Conservation (phyloP, 2,888 invertebrate genomes). For the Galerucella calmariensis region DNA sequence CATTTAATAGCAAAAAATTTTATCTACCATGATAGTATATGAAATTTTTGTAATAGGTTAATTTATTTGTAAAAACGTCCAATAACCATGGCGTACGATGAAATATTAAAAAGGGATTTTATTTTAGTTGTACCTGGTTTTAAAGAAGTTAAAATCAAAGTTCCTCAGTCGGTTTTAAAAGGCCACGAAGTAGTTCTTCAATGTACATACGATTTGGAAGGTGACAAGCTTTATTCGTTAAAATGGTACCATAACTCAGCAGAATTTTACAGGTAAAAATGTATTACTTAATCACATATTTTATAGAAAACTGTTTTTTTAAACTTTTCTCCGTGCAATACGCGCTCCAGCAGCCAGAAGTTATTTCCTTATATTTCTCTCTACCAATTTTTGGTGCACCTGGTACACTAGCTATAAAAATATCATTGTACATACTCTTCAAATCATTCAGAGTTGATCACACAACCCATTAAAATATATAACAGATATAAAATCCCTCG, state of each 20-base stretch:
- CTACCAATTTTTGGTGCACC: too few relatives aligned
- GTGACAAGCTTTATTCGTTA: conserved; percentile 74
- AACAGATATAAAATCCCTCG: background rate
- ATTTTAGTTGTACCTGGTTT: conserved; percentile 61
- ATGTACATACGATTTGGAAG: conserved; percentile 74
- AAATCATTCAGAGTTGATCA: background rate
- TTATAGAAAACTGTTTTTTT: background rate
- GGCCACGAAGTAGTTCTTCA: conserved; percentile 73
- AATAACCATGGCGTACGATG: too few relatives aligned
- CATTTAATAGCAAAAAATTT: too few relatives aligned
- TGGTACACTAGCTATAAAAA: background rate
- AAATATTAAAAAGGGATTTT: background rate
- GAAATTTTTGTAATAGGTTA: too few relatives aligned
- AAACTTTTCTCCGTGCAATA: background rate
- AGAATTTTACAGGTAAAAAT: conserved; percentile 71
- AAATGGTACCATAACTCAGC: conserved; percentile 76
- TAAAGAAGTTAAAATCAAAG: conserved; percentile 73
- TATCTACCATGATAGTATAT: too few relatives aligned
- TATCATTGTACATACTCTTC: background rate
- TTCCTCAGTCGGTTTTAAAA: conserved; percentile 74
- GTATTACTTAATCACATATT: background rate
- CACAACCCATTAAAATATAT: background rate
- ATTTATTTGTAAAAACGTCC: too few relatives aligned
- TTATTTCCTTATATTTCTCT: too few relatives aligned
- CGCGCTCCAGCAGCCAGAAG: too few relatives aligned